Evolutionary conservation across 2,888 invertebrate species (phyloP), one percentile per base, ranked within the genome.

Genomic region (Cetonia aurata): DNA sequence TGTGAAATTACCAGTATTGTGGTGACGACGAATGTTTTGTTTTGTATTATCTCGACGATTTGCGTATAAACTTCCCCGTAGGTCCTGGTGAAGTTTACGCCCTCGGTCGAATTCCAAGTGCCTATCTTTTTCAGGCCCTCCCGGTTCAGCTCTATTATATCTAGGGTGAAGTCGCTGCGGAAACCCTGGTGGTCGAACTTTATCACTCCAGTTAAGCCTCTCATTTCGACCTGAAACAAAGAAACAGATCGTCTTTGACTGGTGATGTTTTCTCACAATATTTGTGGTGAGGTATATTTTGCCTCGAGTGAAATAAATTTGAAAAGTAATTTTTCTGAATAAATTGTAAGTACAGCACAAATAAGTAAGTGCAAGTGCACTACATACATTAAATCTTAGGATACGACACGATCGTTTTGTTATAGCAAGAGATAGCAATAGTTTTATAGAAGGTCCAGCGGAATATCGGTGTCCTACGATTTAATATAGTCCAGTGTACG

Each of bases 131-230:
- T 91, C 66, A 96, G 86, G 0, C 96, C 96, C 71, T 92, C 91
- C 77, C 94, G 91, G 67, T 92, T 93, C 75, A 98, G 87, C 84
- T 98, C 96, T 74, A 98, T 92, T 77, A 98, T 93, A 82, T 97
- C 97, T 77, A 98, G 87, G 74, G 93, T 91, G 82, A 98, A 96
- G 84, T 96, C 94, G 55, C 95, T 93, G 72, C 98, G 89, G 85
- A 96, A 95, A 67, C 98, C 98, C 86, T 95, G 93, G 85, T 94
- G 93, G 86, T 97, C 96, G 85, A 98, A 96, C 86, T 95, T 95
- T 79, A 98, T 96, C 70, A 93, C 91, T 74, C 97, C 97, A 0
- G 96, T 96, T 77, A 96, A 86, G n/a, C 97, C 97, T 78, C 92
- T 90, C 91, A 96, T 94, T 87, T 95, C 95, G 74, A 96, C 93